These are phyloP conservation scores for Graphium colonna DNA, from an alignment of 2,888 invertebrate genomes.

Conservation along the genomic window DNA sequence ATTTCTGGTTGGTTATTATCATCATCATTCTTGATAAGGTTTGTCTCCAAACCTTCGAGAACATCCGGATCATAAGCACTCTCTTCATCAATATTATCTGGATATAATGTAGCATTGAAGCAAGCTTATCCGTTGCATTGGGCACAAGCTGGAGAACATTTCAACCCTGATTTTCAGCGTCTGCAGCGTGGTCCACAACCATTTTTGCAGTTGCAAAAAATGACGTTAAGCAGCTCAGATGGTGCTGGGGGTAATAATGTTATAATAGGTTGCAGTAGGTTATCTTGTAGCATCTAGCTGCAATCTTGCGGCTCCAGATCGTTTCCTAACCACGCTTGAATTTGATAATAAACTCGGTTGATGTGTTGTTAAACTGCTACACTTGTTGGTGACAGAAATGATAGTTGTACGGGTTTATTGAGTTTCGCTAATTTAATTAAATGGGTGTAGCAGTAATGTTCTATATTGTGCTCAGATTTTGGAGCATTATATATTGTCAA, in stretches of 20 bases:
- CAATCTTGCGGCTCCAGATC: background rate
- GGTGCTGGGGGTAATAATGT: too few relatives aligned
- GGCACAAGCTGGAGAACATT: background rate
- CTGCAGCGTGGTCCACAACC: background rate
- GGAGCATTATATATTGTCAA: too few relatives aligned
- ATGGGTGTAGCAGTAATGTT: background rate
- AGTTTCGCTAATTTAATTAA: slow-evolving; percentile 31
- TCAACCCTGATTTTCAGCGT: background rate
- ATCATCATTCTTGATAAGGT: too few relatives aligned
- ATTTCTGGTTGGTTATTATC: too few relatives aligned
- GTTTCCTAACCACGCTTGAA: too few relatives aligned
- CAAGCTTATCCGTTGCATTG: background rate
- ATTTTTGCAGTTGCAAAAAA: background rate
- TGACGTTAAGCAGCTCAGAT: too few relatives aligned
- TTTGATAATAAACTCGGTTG: too few relatives aligned
- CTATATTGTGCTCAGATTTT: too few relatives aligned
- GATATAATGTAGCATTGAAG: background rate
- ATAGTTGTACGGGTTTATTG: background rate
- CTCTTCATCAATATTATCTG: background rate
- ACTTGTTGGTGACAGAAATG: background rate
- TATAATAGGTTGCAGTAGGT: too few relatives aligned
- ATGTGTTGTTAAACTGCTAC: too few relatives aligned
- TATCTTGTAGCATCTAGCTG: background rate
- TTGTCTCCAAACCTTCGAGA: too few relatives aligned
- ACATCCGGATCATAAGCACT: too few relatives aligned